Base-by-base conservation (phyloP, 2,797 vertebrate species). In the Argentina silus region DNA sequence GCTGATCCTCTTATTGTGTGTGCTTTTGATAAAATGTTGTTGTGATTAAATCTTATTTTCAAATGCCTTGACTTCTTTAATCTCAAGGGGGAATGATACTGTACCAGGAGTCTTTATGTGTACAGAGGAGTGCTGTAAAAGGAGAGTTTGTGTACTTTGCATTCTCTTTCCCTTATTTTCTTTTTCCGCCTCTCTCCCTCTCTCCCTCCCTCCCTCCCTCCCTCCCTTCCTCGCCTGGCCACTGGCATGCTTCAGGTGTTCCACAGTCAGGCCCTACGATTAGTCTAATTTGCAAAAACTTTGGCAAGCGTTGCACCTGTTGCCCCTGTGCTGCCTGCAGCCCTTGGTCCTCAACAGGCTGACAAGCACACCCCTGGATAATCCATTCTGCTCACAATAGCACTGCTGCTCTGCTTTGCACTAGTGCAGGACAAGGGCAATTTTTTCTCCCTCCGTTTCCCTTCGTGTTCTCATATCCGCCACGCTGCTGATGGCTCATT, bases 211-310 rank as follows among this genome's bases (percentile, higher is more conserved):
- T 3, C 17, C 15, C 48, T 61, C 17, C 66, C 70, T 63, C 66
- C 57, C 55, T 43, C 44, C 23, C 6, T 36, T 15, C 23, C 60
- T 71, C 74, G 68, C 75, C 65, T 75, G 74, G 77, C 82, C 80
- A 61, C 79, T 55, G 78, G 83, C 81, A 69, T 78, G 83, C 90
- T 92, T 93, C 92, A 92, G 90, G 90, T 92, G 92, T 76, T 87
- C 77, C 73, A 81, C 83, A 79, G 81, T 76, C 78, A 69, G 82
- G 76, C 70, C 83, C 78, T 78, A 79, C 83, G 85, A 93, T 93
- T 91, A 91, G 88, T 93, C 81, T 92, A 86, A 93, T 93, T 92
- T 93, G 87, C 88, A 85, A 82, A 85, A 91, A 86, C 66, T 71
- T 80, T 70, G 81, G 75, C 62, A 53, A 87, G 83, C 50, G 63